Conservation (phyloP, 2,888 invertebrate species). For the Melangyna quadrimaculata region DNA sequence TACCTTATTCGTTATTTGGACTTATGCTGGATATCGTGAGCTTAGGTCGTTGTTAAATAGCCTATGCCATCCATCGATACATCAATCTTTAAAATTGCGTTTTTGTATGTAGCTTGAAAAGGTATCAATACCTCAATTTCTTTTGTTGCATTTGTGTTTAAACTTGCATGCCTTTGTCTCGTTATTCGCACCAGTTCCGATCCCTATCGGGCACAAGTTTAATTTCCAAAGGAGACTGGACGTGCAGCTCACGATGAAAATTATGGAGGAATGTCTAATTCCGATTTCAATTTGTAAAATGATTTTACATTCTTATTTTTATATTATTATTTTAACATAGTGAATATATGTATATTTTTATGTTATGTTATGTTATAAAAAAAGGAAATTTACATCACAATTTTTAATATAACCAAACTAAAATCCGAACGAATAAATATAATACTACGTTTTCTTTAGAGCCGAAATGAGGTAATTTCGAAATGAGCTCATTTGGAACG, state of each 20-base stretch:
- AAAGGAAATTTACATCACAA: too few relatives aligned
- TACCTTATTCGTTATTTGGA: background rate
- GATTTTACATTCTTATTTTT: constrained; percentile 62
- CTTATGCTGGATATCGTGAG: constrained; percentile 37
- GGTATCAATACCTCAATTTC: constrained; percentile 57
- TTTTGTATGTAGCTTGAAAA: constrained; percentile 49
- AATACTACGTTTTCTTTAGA: too few relatives aligned
- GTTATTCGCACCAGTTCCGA: constrained; percentile 49
- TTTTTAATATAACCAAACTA: too few relatives aligned
- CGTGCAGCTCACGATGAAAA: constrained; percentile 38
- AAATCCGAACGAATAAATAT: too few relatives aligned
- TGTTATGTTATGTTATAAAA: too few relatives aligned
- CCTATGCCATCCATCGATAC: too few relatives aligned
- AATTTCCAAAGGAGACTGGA: background rate
- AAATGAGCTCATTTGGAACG: too few relatives aligned
- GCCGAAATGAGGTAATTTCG: too few relatives aligned
- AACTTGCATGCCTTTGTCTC: constrained; percentile 34
- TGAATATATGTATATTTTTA: too few relatives aligned
- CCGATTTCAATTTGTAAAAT: constrained; percentile 67
- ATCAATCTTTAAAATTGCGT: constrained; percentile 50
- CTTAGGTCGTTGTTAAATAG: constrained; percentile 38
- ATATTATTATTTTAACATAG: too few relatives aligned
- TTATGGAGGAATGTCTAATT: constrained; percentile 71
- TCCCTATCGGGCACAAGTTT: constrained; percentile 53
- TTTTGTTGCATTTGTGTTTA: background rate